Evolutionary conservation across 2,888 invertebrate genomes (phyloP).

Genomic region (Agriopis marginaria): DNA sequence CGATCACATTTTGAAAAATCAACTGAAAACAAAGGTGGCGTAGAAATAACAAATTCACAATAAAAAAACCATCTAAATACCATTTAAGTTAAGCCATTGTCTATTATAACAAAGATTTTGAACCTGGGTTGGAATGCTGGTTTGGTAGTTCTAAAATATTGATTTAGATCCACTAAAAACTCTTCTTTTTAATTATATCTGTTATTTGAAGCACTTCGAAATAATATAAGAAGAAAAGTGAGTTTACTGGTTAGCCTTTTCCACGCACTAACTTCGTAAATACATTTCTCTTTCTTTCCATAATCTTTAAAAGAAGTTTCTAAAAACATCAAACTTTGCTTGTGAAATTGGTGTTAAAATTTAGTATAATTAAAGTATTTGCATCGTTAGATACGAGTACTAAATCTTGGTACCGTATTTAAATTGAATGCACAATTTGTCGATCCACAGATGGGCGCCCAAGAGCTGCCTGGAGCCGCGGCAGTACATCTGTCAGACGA

Average conservation of each 20-base stretch:
- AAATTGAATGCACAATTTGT: background rate
- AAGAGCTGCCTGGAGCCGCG: constrained; percentile 88
- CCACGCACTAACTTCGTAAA: background rate
- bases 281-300: background rate
- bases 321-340: background rate
- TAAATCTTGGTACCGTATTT: no score
- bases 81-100: constrained; percentile 8
- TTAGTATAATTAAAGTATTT: no score
- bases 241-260: background rate
- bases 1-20: constrained; percentile 1
- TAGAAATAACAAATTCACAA: constrained; percentile 23
- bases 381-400: no score
- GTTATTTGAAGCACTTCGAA: background rate
- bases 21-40: constrained; percentile 1
- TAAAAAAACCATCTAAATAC: constrained; percentile 19
- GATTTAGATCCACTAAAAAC: constrained; percentile 2
- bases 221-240: background rate
- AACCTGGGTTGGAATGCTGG: constrained; percentile 18
- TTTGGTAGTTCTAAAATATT: constrained; percentile 8
- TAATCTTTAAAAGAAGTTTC: background rate
- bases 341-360: background rate
- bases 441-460: constrained; percentile 88
- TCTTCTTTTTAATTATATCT: background rate
- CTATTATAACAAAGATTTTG: constrained; percentile 14
- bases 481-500: constrained; percentile 90